Evolutionary conservation across 2,888 invertebrate species (phyloP).

Genomic region (Machimus rusticus): DNA sequence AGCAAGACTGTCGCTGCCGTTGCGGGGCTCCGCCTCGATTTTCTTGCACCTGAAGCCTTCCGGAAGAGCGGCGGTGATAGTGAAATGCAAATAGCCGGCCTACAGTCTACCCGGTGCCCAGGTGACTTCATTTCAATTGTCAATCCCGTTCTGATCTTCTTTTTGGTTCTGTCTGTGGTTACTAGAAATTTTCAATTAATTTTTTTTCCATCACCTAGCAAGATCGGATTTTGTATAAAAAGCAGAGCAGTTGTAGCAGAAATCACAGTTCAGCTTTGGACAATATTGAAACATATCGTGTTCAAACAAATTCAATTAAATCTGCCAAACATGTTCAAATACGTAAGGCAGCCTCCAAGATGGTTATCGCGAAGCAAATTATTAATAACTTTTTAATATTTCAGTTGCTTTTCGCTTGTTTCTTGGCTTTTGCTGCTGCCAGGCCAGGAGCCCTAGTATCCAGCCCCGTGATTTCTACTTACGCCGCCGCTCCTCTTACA

Average conservation of each 20-base stretch:
- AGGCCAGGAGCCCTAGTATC: conserved; percentile 61
- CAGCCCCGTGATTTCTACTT: conserved; percentile 52
- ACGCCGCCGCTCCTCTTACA: conserved; percentile 51
- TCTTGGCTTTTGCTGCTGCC: conserved; percentile 66
- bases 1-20: neutral
- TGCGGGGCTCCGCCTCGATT: neutral
- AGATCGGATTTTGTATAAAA: conserved; percentile 6
- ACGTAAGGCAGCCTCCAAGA: conserved; percentile 50
- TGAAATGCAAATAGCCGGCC: conserved; percentile 11
- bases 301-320: conserved; percentile 10
- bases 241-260: neutral
- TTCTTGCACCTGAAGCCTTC: neutral
- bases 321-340: conserved; percentile 65
- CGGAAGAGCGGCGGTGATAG: conserved; percentile 14
- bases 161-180: neutral
- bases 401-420: conserved; percentile 50
- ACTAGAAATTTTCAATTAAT: neutral
- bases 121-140: conserved; percentile 6
- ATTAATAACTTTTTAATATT: neutral
- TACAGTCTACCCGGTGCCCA: neutral
- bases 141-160: neutral
- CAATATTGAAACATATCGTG: conserved; percentile 2
- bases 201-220: neutral
- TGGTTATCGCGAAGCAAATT: neutral
- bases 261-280: conserved; percentile 5